Evolutionary conservation across 1,140 invertebrate species (phyloP).

Genomic region (Zaprionus vittiger): DNA sequence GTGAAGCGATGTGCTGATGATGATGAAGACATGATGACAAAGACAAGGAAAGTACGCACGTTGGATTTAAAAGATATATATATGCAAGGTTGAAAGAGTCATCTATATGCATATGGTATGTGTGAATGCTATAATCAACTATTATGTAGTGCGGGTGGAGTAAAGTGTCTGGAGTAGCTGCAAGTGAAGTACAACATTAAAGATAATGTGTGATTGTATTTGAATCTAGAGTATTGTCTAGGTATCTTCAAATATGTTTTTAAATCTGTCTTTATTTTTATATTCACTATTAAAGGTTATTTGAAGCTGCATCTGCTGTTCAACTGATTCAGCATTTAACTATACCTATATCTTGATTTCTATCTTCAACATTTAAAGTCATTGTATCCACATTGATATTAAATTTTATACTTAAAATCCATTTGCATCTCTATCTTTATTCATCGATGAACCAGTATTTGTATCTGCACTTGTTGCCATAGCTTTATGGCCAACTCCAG

Average conservation of each 20-base stretch:
- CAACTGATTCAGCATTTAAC: not conserved
- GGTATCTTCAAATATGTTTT: not conserved
- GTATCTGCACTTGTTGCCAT: not conserved
- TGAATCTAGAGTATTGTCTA: not conserved
- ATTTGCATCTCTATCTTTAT: not conserved
- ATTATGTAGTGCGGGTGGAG: not conserved
- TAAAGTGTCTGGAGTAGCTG: not conserved
- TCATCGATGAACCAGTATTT: conserved; percentile 2
- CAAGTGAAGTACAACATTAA: not conserved
- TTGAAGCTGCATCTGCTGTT: not conserved
- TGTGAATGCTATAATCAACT: not conserved
- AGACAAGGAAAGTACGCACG: conserved; percentile 9
- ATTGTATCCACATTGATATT: not conserved
- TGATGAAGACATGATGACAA: conserved; percentile 40
- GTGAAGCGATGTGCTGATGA: conserved; percentile 15
- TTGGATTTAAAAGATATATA: conserved; percentile 56
- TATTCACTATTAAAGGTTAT: not conserved
- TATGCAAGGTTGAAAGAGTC: not conserved
- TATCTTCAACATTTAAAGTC: not conserved
- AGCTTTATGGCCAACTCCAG: not conserved
- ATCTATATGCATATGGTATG: not conserved
- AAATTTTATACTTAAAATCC: not conserved
- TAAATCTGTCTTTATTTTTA: not conserved
- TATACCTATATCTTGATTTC: not conserved
- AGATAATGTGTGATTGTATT: not conserved